Conservation (phyloP, 2,888 invertebrate species). For the Nemurella pictetii region DNA sequence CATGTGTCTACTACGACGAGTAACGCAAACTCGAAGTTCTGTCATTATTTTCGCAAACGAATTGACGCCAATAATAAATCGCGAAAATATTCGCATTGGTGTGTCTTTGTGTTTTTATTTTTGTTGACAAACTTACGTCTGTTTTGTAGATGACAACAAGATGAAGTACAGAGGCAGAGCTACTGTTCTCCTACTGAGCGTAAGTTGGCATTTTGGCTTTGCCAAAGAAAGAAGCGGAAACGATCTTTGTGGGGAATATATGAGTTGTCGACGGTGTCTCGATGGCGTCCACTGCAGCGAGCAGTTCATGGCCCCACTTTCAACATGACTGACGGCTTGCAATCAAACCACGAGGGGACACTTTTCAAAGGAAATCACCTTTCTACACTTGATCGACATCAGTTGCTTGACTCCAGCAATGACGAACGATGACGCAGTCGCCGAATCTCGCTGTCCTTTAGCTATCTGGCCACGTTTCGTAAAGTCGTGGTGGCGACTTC, state of each 20-base stretch:
- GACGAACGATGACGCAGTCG: background rate
- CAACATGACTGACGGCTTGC: slow-evolving; percentile 12
- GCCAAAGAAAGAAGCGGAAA: background rate
- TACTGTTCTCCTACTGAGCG: background rate
- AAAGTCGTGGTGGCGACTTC: background rate
- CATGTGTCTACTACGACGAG: too few species aligned
- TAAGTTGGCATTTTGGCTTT: background rate
- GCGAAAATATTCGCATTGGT: background rate
- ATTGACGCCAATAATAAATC: background rate
- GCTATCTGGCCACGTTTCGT: background rate
- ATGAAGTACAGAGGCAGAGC: background rate
- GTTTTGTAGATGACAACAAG: background rate
- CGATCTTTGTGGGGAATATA: background rate
- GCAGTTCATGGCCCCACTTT: background rate
- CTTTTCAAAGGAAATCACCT: slow-evolving; percentile 21
- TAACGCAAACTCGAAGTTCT: background rate
- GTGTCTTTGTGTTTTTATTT: background rate
- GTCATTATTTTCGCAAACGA: background rate
- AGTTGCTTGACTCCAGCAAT: slow-evolving; percentile 13
- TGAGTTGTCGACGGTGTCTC: too few species aligned
- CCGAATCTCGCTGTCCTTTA: background rate
- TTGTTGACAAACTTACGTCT: background rate
- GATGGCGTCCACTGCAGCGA: too few species aligned
- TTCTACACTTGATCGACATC: slow-evolving; percentile 4
- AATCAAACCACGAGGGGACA: slow-evolving; percentile 3